A percentile compares a stretch with the other conserved stretches of the same genome.
Conservation (phyloP, 1,140 invertebrate species). For the Phymastichus coffea region DNA sequence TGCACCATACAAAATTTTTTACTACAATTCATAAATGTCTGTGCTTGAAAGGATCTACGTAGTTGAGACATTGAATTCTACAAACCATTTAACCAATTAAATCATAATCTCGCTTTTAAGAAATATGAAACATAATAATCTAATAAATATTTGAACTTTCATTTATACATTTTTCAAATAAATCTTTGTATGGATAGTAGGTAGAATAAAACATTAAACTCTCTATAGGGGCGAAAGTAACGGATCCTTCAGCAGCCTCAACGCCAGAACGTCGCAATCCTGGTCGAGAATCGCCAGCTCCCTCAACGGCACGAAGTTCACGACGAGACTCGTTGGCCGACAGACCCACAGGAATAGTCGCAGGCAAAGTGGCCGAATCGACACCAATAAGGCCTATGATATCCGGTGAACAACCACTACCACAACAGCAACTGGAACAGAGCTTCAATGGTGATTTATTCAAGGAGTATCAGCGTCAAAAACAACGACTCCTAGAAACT, state of each 20-base stretch:
- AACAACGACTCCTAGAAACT: conserved; percentile 67
- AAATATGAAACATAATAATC: too few relatives aligned
- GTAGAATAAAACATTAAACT: too few relatives aligned
- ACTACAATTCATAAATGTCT: too few relatives aligned
- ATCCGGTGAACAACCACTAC: conserved; percentile 30
- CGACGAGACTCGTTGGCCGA: conserved; percentile 63
- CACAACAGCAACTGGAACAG: conserved; percentile 54
- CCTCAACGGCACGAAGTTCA: conserved; percentile 62
- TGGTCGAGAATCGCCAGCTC: conserved; percentile 61
- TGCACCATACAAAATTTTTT: too few relatives aligned
- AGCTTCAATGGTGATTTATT: conserved; percentile 68
- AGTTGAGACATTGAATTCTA: too few relatives aligned
- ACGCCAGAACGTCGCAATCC: conserved; percentile 59
- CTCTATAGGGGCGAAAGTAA: too few relatives aligned
- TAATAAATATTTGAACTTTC: too few relatives aligned
- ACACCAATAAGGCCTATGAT: conserved; percentile 36
- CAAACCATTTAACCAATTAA: too few relatives aligned
- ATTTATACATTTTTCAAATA: neutral
- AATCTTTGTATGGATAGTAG: neutral
- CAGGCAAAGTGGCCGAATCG: conserved; percentile 49
- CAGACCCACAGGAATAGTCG: conserved; percentile 47
- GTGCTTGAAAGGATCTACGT: too few relatives aligned
- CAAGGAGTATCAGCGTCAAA: conserved; percentile 73
- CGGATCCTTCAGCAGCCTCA: conserved; percentile 55
- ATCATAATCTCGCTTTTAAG: too few relatives aligned